Evolutionary conservation across 1,140 invertebrate species (phyloP).

Genomic region (Megalopta genalis): DNA sequence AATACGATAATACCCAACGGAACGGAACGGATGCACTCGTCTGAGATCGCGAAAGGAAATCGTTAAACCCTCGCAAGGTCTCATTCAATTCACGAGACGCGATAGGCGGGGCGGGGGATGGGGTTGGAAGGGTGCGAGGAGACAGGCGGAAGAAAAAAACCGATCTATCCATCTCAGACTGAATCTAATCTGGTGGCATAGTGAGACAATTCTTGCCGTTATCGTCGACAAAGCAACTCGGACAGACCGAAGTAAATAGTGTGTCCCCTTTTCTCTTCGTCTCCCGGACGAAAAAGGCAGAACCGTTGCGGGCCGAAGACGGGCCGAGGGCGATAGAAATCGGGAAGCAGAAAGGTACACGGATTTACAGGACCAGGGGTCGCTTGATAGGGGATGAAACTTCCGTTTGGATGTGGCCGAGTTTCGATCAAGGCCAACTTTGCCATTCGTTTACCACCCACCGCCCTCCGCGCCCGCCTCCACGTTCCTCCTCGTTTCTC

Average conservation of each 20-base stretch:
- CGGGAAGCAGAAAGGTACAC: constrained; percentile 41
- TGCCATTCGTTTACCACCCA: constrained; percentile 45
- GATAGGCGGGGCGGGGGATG: neutral
- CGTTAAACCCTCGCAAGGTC: constrained; percentile 27
- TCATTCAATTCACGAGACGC: constrained; percentile 27
- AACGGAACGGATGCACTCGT: neutral
- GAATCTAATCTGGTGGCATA: constrained; percentile 12
- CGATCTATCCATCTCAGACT: neutral
- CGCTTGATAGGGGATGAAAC: constrained; percentile 54
- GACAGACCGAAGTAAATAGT: constrained; percentile 15
- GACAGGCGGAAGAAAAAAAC: neutral
- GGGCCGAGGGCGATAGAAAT: constrained; percentile 18
- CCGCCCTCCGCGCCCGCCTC: neutral
- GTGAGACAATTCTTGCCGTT: constrained; percentile 27
- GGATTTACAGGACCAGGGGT: constrained; percentile 49
- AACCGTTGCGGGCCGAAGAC: neutral
- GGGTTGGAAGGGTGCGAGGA: neutral
- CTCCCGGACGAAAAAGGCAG: neutral
- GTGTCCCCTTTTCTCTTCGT: neutral
- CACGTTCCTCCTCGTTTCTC: neutral
- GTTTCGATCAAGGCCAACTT: constrained; percentile 59
- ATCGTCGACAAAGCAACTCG: constrained; percentile 4
- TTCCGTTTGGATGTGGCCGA: constrained; percentile 54
- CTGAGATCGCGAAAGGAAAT: constrained; percentile 24
- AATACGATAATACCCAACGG: constrained; percentile 14